Percentiles rank a stretch among this genome's conserved stretches.
Evolutionary conservation across 2,888 invertebrate species (phyloP).

Genomic region (Papilio protenor): DNA sequence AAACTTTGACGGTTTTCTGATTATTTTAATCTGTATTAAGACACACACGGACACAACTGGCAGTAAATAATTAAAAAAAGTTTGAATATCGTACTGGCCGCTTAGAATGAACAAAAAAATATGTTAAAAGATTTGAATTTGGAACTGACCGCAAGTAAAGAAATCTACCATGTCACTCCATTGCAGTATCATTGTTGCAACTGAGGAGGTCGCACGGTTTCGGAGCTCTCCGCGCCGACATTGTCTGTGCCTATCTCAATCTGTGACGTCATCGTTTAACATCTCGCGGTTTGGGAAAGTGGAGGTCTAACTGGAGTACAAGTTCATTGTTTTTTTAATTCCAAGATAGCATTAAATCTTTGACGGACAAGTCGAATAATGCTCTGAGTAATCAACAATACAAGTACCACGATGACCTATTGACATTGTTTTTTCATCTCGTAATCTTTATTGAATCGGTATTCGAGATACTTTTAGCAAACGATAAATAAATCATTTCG

Average conservation of each 20-base stretch:
- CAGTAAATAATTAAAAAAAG: not conserved
- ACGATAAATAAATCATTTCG: not conserved
- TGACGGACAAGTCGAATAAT: not conserved
- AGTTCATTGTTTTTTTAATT: conserved; percentile 56
- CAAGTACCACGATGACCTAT: not conserved
- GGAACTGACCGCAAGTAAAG: conserved; percentile 76
- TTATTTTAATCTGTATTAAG: conserved; percentile 21
- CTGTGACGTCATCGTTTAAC: conserved; percentile 55
- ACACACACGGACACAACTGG: conserved; percentile 40
- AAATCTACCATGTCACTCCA: conserved; percentile 81
- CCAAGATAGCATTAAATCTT: conserved; percentile 5
- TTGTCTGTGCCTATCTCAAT: conserved; percentile 69
- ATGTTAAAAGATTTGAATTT: conserved; percentile 50
- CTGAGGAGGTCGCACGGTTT: conserved; percentile 73
- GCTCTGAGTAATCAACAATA: not conserved
- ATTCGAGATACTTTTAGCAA: not conserved
- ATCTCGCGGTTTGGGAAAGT: conserved; percentile 57
- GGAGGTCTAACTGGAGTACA: conserved; percentile 56
- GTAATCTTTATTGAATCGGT: not conserved
- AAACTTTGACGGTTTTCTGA: not conserved
- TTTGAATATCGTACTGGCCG: conserved; percentile 30
- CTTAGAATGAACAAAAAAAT: conserved; percentile 47
- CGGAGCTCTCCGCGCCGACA: conserved; percentile 55
- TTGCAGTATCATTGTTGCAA: conserved; percentile 79
- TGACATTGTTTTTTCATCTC: conserved; percentile 4